phyloP scores from a whole-genome alignment of 2,113 vertebrate species.

The Fregata magnificens region DNA sequence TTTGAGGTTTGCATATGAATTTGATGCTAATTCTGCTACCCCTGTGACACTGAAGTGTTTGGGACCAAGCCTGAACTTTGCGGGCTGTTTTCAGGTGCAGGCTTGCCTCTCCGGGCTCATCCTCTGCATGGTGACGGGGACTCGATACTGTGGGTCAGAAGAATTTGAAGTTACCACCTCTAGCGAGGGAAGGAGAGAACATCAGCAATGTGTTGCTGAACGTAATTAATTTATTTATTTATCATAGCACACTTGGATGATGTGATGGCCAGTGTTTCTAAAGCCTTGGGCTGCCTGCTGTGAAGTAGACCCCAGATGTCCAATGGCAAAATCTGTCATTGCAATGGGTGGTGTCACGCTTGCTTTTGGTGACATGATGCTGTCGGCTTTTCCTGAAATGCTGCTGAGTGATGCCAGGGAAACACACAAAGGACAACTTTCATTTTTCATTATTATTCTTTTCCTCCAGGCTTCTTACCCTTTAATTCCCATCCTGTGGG shows the following conservation, averaged over 20 bases:
- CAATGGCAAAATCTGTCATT: not conserved
- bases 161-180: not conserved
- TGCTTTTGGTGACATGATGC: not conserved
- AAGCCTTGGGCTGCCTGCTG: not conserved
- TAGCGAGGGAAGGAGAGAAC: not conserved
- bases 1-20: not conserved
- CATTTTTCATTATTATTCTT: not conserved
- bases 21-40: too few species aligned
- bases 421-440: not conserved
- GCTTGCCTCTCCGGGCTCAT: not conserved
- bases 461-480: too few species aligned
- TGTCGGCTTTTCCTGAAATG: not conserved
- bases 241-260: too few species aligned
- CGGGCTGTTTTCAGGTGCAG: not conserved
- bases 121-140: not conserved
- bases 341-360: not conserved
- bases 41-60: not conserved
- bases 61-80: not conserved
- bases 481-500: not conserved
- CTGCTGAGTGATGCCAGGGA: not conserved
- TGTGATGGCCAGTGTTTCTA: not conserved
- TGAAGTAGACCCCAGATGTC: not conserved
- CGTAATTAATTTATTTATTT: not conserved
- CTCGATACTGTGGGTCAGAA: too few species aligned
- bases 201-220: not conserved